These are phyloP conservation scores for Battus philenor DNA, from an alignment of 1,140 invertebrate species.

Conservation along the genomic window DNA sequence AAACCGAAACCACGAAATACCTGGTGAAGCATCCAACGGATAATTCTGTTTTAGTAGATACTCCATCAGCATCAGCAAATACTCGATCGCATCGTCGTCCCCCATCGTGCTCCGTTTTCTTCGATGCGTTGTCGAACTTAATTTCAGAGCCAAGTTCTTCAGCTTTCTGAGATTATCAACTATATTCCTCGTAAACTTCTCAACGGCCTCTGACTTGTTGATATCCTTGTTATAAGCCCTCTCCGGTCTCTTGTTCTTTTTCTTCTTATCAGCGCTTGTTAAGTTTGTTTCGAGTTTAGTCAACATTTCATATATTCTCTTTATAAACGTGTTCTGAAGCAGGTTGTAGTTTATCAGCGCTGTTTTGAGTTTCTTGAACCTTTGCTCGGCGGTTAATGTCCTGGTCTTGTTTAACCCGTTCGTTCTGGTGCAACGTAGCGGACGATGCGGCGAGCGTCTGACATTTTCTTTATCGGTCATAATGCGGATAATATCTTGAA, in stretches of 20 bases:
- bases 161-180: conserved; percentile 48
- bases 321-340: conserved; percentile 49
- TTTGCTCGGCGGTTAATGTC: conserved; percentile 16
- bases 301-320: conserved; percentile 42
- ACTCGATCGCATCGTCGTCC: conserved; percentile 45
- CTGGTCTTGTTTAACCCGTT: conserved; percentile 6
- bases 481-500: conserved; percentile 45
- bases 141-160: conserved; percentile 31
- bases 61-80: conserved; percentile 56
- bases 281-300: conserved; percentile 27
- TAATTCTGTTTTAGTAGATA: conserved; percentile 50
- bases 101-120: conserved; percentile 33
- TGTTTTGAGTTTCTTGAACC: conserved; percentile 36
- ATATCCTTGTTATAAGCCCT: conserved; percentile 17
- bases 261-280: conserved; percentile 13
- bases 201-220: conserved; percentile 24
- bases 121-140: conserved; percentile 27
- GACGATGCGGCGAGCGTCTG: conserved; percentile 8
- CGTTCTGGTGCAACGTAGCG: conserved; percentile 17
- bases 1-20: too few species aligned
- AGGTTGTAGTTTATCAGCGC: conserved; percentile 43
- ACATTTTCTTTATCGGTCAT: conserved; percentile 22
- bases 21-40: conserved; percentile 30
- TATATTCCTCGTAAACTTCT: conserved; percentile 44
- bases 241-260: conserved; percentile 19